Percentiles rank a stretch among this genome's conserved stretches.
Conservation (phyloP, 2,113 vertebrate genomes). For the Sphaerodactylus townsendi region DNA sequence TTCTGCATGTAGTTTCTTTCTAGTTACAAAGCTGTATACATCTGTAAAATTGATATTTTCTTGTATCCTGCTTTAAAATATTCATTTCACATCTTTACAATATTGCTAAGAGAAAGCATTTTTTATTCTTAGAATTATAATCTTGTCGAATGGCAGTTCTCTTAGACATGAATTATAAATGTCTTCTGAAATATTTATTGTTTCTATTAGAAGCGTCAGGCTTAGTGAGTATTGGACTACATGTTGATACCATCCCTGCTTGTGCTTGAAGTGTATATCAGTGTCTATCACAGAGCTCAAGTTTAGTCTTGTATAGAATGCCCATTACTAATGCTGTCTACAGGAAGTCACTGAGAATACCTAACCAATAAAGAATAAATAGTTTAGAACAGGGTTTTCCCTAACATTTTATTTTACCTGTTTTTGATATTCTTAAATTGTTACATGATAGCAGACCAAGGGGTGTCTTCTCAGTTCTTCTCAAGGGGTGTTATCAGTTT, state of each 20-base stretch:
- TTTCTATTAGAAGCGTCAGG: slow-evolving; percentile 70
- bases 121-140: slow-evolving; percentile 51
- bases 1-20: slow-evolving; percentile 18
- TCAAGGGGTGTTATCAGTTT: too few species aligned
- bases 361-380: neutral
- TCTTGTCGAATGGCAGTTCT: slow-evolving; percentile 44
- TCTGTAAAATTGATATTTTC: slow-evolving; percentile 11
- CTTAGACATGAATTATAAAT: slow-evolving; percentile 72
- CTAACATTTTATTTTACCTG: neutral
- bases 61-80: neutral
- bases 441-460: neutral
- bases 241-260: slow-evolving; percentile 57
- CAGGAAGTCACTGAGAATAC: neutral
- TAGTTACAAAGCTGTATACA: slow-evolving; percentile 31
- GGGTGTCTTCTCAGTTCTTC: neutral
- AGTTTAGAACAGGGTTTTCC: neutral
- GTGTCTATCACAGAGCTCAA: slow-evolving; percentile 69
- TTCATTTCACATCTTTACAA: slow-evolving; percentile 47
- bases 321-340: neutral
- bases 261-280: slow-evolving; percentile 60
- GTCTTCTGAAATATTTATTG: slow-evolving; percentile 78
- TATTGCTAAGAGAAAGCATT: slow-evolving; percentile 35
- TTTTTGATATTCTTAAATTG: neutral
- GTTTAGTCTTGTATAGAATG: slow-evolving; percentile 47
- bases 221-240: slow-evolving; percentile 66